Conservation (phyloP, 1,140 invertebrate species). For the Drosophila bifasciata region DNA sequence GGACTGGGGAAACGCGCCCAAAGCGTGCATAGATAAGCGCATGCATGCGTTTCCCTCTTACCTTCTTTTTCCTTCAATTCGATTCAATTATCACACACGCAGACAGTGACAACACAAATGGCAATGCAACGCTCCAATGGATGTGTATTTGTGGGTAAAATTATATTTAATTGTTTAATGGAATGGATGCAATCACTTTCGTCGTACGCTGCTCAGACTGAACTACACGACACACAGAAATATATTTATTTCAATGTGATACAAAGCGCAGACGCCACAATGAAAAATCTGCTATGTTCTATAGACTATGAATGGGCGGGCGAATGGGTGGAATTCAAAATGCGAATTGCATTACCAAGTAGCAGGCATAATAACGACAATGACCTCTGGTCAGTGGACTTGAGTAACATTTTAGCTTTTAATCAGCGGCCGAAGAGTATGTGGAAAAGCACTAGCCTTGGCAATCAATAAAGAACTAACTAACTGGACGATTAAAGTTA, state of each 20-base stretch:
- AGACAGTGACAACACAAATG: constrained; percentile 1
- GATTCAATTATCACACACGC: constrained; percentile 3
- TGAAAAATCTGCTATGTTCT: constrained; percentile 4
- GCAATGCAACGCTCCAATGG: neutral
- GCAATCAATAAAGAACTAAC: constrained; percentile 17
- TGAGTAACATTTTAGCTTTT: constrained; percentile 15
- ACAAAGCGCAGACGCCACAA: constrained; percentile 18
- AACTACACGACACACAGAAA: constrained; percentile 23
- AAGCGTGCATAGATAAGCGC: constrained; percentile 47
- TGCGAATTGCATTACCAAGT: constrained; percentile 21
- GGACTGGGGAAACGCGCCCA: constrained; percentile 15
- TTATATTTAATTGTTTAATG: constrained; percentile 3
- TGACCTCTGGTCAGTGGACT: neutral
- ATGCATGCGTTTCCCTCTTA: constrained; percentile 29
- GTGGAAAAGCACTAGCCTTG: neutral
- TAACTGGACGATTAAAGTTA: neutral
- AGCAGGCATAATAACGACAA: constrained; percentile 9
- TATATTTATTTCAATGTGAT: constrained; percentile 3
- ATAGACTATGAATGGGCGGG: constrained; percentile 14
- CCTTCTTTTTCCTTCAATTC: constrained; percentile 15
- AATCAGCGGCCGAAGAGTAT: no score
- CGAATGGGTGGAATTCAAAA: constrained; percentile 12
- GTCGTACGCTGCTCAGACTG: constrained; percentile 28
- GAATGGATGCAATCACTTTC: constrained; percentile 15
- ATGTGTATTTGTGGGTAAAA: constrained; percentile 16